A percentile compares a stretch with the other conserved stretches of the same genome.
Conservation (phyloP, 1,140 invertebrate species). For the Berghia stephanieae region DNA sequence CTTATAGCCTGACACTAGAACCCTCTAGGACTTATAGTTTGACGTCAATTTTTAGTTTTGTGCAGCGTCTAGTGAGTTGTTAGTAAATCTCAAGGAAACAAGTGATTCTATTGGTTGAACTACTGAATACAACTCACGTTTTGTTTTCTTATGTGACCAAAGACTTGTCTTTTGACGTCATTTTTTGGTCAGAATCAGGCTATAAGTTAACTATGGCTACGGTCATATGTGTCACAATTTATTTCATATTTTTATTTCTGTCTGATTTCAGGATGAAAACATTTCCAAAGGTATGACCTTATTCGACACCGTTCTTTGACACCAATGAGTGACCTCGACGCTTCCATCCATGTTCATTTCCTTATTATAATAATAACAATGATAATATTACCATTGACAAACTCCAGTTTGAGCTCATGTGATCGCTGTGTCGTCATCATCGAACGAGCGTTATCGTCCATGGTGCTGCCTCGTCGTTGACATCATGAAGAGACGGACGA, state of each 20-base stretch:
- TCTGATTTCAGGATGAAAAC: slow-evolving; percentile 47
- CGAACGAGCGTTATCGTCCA: background rate
- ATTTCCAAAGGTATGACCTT: slow-evolving; percentile 52
- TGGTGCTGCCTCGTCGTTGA: background rate
- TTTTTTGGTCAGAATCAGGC: no score
- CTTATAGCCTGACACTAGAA: no score
- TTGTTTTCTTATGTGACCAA: no score
- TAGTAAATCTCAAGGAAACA: no score
- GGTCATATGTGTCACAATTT: background rate
- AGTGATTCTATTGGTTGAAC: no score
- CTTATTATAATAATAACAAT: background rate
- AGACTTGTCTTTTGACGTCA: no score
- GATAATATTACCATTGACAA: background rate
- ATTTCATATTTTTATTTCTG: background rate
- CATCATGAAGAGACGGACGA: no score
- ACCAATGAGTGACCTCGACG: slow-evolving; percentile 21
- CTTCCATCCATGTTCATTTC: background rate
- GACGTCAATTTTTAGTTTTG: no score
- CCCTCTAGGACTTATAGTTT: no score
- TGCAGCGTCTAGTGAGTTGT: no score
- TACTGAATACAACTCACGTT: no score
- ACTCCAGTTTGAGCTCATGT: background rate
- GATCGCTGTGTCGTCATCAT: background rate
- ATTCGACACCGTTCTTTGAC: slow-evolving; percentile 56
- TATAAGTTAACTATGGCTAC: no score